Evolutionary conservation across 2,888 invertebrate genomes (phyloP), one percentile per base, ranked within the genome.

Genomic region (Philereme transversata): DNA sequence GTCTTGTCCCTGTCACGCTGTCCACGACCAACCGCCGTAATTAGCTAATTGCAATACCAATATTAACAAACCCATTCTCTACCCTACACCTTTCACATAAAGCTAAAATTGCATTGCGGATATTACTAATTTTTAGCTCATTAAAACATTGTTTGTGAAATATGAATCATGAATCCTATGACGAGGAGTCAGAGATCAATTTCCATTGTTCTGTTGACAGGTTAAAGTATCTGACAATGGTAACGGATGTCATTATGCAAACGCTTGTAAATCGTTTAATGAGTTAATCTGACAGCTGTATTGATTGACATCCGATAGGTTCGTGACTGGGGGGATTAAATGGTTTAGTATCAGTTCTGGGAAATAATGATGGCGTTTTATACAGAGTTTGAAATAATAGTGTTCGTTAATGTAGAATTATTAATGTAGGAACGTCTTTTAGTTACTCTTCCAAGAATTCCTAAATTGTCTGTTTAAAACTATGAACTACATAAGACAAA

Each of bases 21-120:
- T 60, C 61, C 57, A 53, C 68, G 62, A 65, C 68, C 68, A 54
- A 62, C 65, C 60, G 54, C 62, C 41, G 68, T 86, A 86, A 87
- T 87, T 86, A 86, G 84, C 87, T 87, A 87, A 87, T 87, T 87
- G 86, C 81, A 72, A 73, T 74, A 72, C 62, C 60, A 60, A 67
- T 65, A 69, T 63, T 60, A 60, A 66, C 66, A 45, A 53, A 47
- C 10, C 60, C 51, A 55, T 53, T 51, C 47, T 11, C 43, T 38
- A 51, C 59, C 35, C 22, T 66, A 63, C 60, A 0, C 5, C 11
- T 33, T 33, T 6, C 0, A 10, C 4, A 9, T 60, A 63, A 60
- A 68, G 64, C 58, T 60, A 70, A 57, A 47, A 49, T 49, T 56
- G 2, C 3, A 0, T 40, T 33, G 7, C 4, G 35, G 10, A 51